phyloP scores from a whole-genome alignment of 2,888 invertebrate genomes.

The Drosophila emarginata region DNA sequence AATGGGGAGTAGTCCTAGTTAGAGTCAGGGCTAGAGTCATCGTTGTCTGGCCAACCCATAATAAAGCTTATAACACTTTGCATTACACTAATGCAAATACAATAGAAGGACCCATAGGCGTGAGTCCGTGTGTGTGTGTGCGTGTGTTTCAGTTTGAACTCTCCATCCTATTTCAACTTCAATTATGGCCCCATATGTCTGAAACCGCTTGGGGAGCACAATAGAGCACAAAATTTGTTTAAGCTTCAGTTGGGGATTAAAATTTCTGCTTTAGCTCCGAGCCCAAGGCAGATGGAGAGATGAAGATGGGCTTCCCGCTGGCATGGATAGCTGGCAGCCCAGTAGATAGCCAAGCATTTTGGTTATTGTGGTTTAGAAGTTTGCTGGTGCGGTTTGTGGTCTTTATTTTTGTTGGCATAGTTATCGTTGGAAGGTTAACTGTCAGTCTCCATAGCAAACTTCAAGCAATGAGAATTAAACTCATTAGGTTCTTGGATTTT shows the following conservation, averaged over 20 bases:
- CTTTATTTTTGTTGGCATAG: constrained; percentile 6
- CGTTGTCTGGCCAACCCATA: constrained; percentile 51
- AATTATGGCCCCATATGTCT: constrained; percentile 72
- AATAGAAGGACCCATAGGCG: constrained; percentile 48
- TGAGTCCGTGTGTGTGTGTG: constrained; percentile 15
- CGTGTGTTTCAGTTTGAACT: constrained; percentile 13
- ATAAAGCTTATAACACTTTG: constrained; percentile 79
- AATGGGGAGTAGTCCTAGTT: not conserved
- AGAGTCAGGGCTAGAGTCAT: not conserved
- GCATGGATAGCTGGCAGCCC: constrained; percentile 34
- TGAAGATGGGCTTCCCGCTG: constrained; percentile 13
- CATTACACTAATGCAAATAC: constrained; percentile 79
- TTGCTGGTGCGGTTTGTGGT: constrained; percentile 6
- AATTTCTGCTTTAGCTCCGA: constrained; percentile 47
- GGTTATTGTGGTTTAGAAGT: constrained; percentile 33
- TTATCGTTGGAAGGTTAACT: constrained; percentile 7
- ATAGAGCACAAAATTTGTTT: constrained; percentile 72
- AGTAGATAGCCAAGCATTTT: constrained; percentile 24
- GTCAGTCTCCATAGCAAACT: not conserved
- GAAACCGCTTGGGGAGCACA: constrained; percentile 45
- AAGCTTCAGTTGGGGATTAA: constrained; percentile 69
- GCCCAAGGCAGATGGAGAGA: constrained; percentile 33
- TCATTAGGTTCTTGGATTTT: constrained; percentile 24
- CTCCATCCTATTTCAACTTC: constrained; percentile 55
- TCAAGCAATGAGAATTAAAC: constrained; percentile 33